Evolutionary conservation across 1,140 invertebrate species (phyloP).

Genomic region (Platyscapa corneri): DNA sequence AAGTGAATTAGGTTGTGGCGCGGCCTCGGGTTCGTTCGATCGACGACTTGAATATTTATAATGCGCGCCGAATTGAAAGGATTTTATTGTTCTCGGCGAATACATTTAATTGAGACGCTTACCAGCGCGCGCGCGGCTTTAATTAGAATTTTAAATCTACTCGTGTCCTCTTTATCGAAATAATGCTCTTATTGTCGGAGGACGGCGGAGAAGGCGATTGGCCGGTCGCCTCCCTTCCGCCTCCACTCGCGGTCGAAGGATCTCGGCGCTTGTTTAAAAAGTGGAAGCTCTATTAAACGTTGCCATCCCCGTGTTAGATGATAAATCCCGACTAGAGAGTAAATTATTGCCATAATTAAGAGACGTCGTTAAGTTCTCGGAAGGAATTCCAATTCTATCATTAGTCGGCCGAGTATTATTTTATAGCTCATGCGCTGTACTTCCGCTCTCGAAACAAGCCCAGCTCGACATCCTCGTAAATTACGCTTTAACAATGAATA

Average conservation of each 20-base stretch:
- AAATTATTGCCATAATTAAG: conserved; percentile 18
- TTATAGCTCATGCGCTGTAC: conserved; percentile 7
- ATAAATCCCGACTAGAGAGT: not conserved
- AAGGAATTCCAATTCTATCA: conserved; percentile 21
- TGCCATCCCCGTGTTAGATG: not conserved
- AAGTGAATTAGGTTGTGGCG: conserved; percentile 36
- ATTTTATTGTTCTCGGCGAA: conserved; percentile 44
- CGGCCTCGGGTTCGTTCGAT: not conserved
- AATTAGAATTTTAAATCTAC: conserved; percentile 37
- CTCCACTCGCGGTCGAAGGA: not conserved
- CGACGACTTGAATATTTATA: conserved; percentile 48
- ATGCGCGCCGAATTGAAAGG: conserved; percentile 22
- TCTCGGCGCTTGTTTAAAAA: not conserved
- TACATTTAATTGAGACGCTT: conserved; percentile 26
- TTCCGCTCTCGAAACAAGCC: not conserved
- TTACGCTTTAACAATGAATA: conserved; percentile 4
- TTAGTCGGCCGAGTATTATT: conserved; percentile 8
- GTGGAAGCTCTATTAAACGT: not conserved
- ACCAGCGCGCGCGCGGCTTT: not conserved
- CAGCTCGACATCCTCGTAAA: conserved; percentile 11
- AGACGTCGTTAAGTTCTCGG: conserved; percentile 3
- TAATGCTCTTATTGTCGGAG: not conserved
- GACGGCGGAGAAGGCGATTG: too few relatives aligned
- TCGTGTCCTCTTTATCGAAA: not conserved
- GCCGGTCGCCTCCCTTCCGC: not conserved